These are phyloP conservation scores for Tachycineta bicolor DNA, from an alignment of 2,113 vertebrate species.

Conservation along the genomic window DNA sequence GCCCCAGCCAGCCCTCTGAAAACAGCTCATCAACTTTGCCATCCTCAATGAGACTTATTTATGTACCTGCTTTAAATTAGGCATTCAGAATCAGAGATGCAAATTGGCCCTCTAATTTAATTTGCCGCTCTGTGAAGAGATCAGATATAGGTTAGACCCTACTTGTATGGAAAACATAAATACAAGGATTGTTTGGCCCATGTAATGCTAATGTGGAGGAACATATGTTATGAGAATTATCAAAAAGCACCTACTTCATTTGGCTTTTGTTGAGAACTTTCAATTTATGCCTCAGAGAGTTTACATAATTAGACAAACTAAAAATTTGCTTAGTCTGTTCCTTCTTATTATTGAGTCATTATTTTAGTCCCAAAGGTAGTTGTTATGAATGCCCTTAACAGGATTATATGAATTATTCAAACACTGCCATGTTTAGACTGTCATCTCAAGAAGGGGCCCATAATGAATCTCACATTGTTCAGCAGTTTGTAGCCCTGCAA, in stretches of 20 bases:
- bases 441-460: not conserved
- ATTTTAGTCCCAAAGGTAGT: conserved; percentile 33
- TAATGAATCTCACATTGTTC: conserved; percentile 1
- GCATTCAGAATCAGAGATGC: not conserved
- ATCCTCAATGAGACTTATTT: not conserved
- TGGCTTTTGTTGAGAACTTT: conserved; percentile 38
- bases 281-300: conserved; percentile 31
- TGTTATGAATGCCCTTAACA: conserved; percentile 37
- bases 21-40: not conserved
- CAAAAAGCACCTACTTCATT: not conserved
- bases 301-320: conserved; percentile 35
- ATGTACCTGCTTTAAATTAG: not conserved
- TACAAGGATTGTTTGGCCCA: not conserved
- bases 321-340: conserved; percentile 52
- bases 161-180: not conserved
- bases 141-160: not conserved
- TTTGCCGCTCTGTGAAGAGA: not conserved
- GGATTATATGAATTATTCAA: conserved; percentile 44
- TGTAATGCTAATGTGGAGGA: not conserved
- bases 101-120: not conserved
- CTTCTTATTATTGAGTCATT: conserved; percentile 55
- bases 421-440: not conserved
- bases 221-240: not conserved
- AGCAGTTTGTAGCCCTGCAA: not conserved
- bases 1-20: not conserved